Evolutionary conservation across 1,140 invertebrate species (phyloP).

Genomic region (Belonocnema kinseyi): DNA sequence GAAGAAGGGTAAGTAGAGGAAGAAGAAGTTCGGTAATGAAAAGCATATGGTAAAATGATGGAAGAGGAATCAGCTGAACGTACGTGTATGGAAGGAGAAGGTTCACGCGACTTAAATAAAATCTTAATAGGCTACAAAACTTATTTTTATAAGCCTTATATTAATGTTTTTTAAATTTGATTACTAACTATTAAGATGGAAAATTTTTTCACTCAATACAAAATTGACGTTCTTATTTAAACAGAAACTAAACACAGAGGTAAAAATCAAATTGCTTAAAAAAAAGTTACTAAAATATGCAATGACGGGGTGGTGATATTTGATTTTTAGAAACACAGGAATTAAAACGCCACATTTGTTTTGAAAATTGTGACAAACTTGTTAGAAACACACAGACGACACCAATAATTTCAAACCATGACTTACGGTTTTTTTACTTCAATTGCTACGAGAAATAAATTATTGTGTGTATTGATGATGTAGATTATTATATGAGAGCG

Average conservation of each 20-base stretch:
- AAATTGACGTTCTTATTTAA: neutral
- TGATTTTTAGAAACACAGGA: constrained; percentile 7
- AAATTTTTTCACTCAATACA: too few species aligned
- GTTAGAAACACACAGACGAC: constrained; percentile 36
- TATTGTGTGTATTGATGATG: neutral
- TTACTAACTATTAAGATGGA: too few species aligned
- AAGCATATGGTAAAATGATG: too few species aligned
- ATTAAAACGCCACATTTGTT: neutral
- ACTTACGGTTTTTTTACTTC: constrained; percentile 53
- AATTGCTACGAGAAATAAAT: constrained; percentile 37
- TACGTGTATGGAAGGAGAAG: too few species aligned
- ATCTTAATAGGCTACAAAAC: too few species aligned
- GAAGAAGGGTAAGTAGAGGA: too few species aligned
- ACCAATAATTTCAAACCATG: constrained; percentile 53
- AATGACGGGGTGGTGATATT: neutral
- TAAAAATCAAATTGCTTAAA: too few species aligned
- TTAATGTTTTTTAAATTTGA: too few species aligned
- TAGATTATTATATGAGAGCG: neutral
- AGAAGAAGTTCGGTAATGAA: too few species aligned
- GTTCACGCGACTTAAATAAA: too few species aligned
- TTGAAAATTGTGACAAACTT: neutral
- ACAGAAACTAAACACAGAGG: neutral
- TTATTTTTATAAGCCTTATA: too few species aligned
- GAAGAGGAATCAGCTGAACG: too few species aligned
- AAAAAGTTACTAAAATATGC: neutral